Evolutionary conservation across 2,113 vertebrate genomes (phyloP).

Genomic region (Lepus americanus): DNA sequence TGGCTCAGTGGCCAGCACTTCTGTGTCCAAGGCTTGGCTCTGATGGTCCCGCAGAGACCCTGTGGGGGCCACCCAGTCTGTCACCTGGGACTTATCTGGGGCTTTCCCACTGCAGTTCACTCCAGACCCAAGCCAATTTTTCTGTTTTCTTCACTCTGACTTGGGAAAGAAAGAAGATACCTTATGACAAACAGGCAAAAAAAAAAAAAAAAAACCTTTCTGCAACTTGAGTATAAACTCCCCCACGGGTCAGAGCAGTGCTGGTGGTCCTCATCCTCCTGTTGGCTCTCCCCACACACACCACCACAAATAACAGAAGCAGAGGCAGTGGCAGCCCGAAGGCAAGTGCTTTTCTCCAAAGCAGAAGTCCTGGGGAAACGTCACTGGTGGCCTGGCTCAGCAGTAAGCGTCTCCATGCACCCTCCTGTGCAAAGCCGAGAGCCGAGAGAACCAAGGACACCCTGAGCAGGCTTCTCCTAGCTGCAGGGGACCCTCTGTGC

Average conservation of each 20-base stretch:
- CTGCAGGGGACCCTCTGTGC: background rate
- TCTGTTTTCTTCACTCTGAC: background rate
- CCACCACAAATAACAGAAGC: background rate
- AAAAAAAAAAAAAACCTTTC: background rate
- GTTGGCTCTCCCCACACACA: background rate
- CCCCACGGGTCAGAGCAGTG: background rate
- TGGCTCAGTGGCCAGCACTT: background rate
- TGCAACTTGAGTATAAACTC: background rate
- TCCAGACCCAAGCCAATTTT: background rate
- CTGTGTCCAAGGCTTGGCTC: background rate
- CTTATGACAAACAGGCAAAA: background rate
- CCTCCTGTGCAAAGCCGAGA: background rate
- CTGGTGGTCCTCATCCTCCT: background rate
- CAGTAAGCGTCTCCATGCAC: background rate
- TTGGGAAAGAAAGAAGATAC: background rate
- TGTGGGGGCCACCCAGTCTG: rapidly evolving
- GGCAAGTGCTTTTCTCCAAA: background rate
- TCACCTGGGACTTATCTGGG: background rate
- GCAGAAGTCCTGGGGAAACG: background rate
- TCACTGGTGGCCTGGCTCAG: background rate
- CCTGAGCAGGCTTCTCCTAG: background rate
- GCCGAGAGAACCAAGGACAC: no score
- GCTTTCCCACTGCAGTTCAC: background rate
- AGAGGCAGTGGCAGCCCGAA: background rate
- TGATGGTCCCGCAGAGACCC: background rate